Conservation (phyloP, 2,113 vertebrate species). For the Struthio camelus region DNA sequence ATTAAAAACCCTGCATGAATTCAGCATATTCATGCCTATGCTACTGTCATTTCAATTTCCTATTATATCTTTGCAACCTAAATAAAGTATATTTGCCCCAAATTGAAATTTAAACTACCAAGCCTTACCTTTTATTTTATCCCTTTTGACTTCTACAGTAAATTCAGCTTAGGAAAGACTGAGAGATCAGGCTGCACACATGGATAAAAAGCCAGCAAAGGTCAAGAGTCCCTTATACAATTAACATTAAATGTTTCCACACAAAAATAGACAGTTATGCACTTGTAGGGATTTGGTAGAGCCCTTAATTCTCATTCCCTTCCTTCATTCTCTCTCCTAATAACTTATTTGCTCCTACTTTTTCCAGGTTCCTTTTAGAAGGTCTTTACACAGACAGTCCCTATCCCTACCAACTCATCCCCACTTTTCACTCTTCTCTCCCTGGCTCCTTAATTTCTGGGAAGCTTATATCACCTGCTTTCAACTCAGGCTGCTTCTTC, state of each 20-base stretch:
- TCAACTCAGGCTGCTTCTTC: background rate
- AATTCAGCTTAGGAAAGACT: background rate
- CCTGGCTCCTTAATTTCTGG: background rate
- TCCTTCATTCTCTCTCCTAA: background rate
- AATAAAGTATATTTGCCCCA: background rate
- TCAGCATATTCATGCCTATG: background rate
- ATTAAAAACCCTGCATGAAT: conserved; percentile 50
- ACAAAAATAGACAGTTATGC: background rate
- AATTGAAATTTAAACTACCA: background rate
- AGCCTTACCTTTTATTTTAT: background rate
- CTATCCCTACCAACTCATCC: background rate
- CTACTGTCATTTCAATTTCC: conserved; percentile 37
- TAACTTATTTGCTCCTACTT: background rate
- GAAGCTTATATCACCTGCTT: background rate
- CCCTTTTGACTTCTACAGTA: background rate
- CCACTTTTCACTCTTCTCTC: background rate
- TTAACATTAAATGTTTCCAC: background rate
- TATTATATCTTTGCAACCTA: conserved; percentile 1
- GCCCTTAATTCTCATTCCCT: background rate
- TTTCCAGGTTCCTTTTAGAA: background rate
- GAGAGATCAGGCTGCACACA: background rate
- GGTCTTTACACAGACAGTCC: background rate
- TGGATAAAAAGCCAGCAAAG: background rate
- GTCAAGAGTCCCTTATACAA: background rate
- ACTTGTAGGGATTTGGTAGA: background rate